Conservation (phyloP, 1,140 invertebrate species). For the Geopemphigus sp. region DNA sequence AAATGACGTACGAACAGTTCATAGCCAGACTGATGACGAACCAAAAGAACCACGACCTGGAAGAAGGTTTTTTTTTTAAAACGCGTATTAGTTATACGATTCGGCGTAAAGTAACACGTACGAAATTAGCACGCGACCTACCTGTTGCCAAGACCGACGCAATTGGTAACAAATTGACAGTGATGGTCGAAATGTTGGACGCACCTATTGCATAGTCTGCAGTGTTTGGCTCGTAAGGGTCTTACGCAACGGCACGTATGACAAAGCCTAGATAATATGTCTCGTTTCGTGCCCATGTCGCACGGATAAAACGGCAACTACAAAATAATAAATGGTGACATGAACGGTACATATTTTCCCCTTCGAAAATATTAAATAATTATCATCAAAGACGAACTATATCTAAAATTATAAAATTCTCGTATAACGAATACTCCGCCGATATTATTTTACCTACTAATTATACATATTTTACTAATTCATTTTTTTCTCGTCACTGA, state of each 20-base stretch:
- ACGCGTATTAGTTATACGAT: too few species aligned
- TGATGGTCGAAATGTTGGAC: conserved; percentile 92
- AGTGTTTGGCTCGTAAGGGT: conserved; percentile 86
- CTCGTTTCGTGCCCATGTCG: conserved; percentile 55
- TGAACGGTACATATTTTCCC: too few species aligned
- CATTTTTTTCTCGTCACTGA: too few species aligned
- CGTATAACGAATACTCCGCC: too few species aligned
- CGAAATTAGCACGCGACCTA: conserved; percentile 52
- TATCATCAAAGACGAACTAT: too few species aligned
- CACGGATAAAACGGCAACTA: conserved; percentile 54
- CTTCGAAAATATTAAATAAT: too few species aligned
- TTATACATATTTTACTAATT: too few species aligned
- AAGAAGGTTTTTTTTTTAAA: too few species aligned
- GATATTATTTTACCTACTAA: too few species aligned
- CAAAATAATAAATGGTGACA: too few species aligned
- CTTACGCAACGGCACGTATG: conserved; percentile 85
- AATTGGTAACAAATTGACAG: conserved; percentile 93
- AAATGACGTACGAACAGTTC: conserved; percentile 81
- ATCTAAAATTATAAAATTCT: too few species aligned
- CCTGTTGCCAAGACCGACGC: conserved; percentile 80
- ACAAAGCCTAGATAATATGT: conserved; percentile 81
- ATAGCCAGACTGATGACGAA: conserved; percentile 83
- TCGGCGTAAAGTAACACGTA: too few species aligned
- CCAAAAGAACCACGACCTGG: conserved; percentile 85
- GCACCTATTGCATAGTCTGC: conserved; percentile 86